Percentiles rank a stretch among this genome's conserved stretches.
Evolutionary conservation across 2,113 vertebrate species (phyloP).

Genomic region (Leptobrachium ailaonicum): DNA sequence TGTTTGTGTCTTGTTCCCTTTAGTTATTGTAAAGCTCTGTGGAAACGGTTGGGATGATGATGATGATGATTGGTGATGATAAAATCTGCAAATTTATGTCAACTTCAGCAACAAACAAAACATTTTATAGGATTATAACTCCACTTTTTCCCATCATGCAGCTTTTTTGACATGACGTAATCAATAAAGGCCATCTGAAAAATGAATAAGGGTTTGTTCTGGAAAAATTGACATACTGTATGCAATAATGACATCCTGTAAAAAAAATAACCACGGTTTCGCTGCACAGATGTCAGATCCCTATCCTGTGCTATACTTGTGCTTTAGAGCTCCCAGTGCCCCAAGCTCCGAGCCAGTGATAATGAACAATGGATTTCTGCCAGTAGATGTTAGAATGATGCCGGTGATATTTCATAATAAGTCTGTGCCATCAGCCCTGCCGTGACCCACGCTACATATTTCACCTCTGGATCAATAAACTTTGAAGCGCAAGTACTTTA

Average conservation of each 20-base stretch:
- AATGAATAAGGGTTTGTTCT: neutral
- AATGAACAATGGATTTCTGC: constrained; percentile 45
- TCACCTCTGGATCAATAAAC: constrained; percentile 34
- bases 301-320: constrained; percentile 8
- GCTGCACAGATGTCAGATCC: neutral
- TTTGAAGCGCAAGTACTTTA: constrained; percentile 34
- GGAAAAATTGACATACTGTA: neutral
- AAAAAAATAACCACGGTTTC: constrained; percentile 11
- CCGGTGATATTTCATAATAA: constrained; percentile 25
- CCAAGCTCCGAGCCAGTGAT: constrained; percentile 11
- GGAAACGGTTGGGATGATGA: no score
- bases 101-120: no score
- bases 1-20: no score
- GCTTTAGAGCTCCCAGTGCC: constrained; percentile 22
- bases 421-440: constrained; percentile 12
- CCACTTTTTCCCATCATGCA: no score
- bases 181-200: neutral
- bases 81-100: no score
- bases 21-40: no score
- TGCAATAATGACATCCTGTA: neutral
- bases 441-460: constrained; percentile 19
- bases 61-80: no score
- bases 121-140: no score
- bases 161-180: neutral
- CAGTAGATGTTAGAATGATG: constrained; percentile 30